Evolutionary conservation across 2,888 invertebrate species (phyloP).

Genomic region (Pristionchus fissidentatus): DNA sequence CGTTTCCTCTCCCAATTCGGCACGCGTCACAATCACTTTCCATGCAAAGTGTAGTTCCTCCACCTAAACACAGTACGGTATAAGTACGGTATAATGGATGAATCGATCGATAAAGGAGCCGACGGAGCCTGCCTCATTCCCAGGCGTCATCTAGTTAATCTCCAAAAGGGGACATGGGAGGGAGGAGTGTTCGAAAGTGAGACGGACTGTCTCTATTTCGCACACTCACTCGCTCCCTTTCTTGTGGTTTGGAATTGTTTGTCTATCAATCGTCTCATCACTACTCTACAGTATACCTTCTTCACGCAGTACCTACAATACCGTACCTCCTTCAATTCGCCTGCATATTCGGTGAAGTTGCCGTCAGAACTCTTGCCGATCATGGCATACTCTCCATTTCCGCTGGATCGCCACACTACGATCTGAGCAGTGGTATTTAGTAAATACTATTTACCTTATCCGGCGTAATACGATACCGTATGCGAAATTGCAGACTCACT

Average conservation of each 20-base stretch:
- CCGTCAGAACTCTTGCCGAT: neutral
- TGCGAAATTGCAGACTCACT: too few relatives aligned
- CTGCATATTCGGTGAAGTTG: neutral
- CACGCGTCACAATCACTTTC: neutral
- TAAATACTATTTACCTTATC: too few relatives aligned
- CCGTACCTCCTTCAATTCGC: neutral
- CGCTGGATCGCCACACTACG: neutral
- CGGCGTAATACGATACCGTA: too few relatives aligned
- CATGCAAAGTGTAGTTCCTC: neutral
- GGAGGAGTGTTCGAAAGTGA: too few relatives aligned
- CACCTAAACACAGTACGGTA: too few relatives aligned
- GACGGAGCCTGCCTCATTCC: too few relatives aligned
- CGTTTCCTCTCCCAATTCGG: neutral
- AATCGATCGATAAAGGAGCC: too few relatives aligned
- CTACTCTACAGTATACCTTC: neutral
- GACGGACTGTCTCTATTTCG: too few relatives aligned
- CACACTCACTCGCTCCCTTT: neutral
- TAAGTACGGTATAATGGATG: too few relatives aligned
- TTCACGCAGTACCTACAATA: neutral
- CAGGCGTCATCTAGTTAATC: too few relatives aligned
- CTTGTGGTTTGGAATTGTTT: neutral
- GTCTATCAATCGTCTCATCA: neutral
- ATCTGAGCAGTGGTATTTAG: too few relatives aligned
- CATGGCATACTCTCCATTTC: neutral
- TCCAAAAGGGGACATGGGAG: too few relatives aligned